A percentile compares a stretch with the other conserved stretches of the same genome.
Conservation (phyloP, 2,888 invertebrate species). For the Pachliopta kotzebuea region DNA sequence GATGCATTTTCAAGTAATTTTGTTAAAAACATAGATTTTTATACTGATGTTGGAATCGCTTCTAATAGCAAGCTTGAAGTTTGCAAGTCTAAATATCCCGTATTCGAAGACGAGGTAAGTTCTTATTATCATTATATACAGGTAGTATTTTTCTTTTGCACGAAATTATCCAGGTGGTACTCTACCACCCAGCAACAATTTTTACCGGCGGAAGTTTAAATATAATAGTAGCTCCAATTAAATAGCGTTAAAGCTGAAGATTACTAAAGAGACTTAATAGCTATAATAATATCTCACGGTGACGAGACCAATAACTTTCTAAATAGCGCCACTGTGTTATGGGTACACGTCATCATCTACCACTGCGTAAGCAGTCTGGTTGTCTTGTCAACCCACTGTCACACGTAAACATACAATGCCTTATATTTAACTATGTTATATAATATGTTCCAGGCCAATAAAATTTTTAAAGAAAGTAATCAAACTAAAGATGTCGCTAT, state of each 20-base stretch:
- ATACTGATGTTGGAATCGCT: slow-evolving; percentile 41
- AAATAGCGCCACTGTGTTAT: no score
- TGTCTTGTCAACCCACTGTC: not conserved
- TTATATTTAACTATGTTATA: not conserved
- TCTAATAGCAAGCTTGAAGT: slow-evolving; percentile 33
- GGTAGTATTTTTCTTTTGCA: not conserved
- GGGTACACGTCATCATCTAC: not conserved
- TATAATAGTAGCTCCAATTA: not conserved
- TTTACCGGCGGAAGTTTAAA: not conserved
- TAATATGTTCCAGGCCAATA: slow-evolving; percentile 27
- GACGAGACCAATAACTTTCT: not conserved
- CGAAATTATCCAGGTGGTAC: not conserved
- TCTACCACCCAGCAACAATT: not conserved
- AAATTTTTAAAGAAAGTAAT: slow-evolving; percentile 30
- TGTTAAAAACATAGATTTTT: slow-evolving; percentile 45
- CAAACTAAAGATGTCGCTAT: slow-evolving; percentile 39
- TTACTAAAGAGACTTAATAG: not conserved
- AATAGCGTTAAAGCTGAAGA: not conserved
- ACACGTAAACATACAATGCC: no score
- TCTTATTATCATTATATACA: not conserved
- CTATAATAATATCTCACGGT: not conserved
- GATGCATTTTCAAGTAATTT: slow-evolving; percentile 46
- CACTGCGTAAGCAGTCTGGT: not conserved
- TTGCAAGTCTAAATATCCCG: slow-evolving; percentile 30
- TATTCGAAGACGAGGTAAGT: slow-evolving; percentile 14